Evolutionary conservation across 2,113 vertebrate species (phyloP), one percentile per base, ranked within the genome.

Genomic region (Crotalus horridus): DNA sequence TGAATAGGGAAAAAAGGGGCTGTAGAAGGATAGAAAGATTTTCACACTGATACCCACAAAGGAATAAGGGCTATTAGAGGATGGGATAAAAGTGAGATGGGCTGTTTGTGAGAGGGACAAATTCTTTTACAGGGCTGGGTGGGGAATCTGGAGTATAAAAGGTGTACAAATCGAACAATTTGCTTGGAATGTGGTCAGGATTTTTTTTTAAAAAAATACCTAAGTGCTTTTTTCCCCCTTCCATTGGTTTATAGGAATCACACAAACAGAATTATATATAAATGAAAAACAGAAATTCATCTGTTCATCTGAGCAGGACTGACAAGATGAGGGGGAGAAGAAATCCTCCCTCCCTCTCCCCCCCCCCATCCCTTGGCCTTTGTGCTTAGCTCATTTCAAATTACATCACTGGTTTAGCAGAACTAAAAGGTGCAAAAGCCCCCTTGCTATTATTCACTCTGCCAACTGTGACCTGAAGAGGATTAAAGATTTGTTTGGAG

Each of bases 21-120:
- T 96, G 93, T 95, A 95, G 98, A 97, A 97, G 95, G 98, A 97
- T 97, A 97, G 97, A 96, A 96, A 97, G 97, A 95, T 97, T 98
- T 98, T 97, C 98, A 97, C 97, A 98, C 96, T 95, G 97, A 97
- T 96, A 96, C 95, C 96, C 96, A 93, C 96, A 95, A 96, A 92
- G 94, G 95, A 91, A 92, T 90, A 53, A 53, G 61, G 43, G 92
- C 59, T 93, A 93, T 94, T 95, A 21, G 24, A 26, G 43, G 96
- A 61, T 86, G 55, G 43, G 69, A 51, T 24, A 33, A 74, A 59
- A 94, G 21, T 89, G 26, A n/a, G 54, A 29, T 93, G 21, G 43
- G 15, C 29, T 51, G 88, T 81, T 87, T 91, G 93, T 93, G 56
- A 90, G 90, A 48, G 8, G 88, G 86, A 86, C 7, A 91, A 48